phyloP scores from a whole-genome alignment of 2,888 invertebrate species.

The Glaucopsyche alexis region DNA sequence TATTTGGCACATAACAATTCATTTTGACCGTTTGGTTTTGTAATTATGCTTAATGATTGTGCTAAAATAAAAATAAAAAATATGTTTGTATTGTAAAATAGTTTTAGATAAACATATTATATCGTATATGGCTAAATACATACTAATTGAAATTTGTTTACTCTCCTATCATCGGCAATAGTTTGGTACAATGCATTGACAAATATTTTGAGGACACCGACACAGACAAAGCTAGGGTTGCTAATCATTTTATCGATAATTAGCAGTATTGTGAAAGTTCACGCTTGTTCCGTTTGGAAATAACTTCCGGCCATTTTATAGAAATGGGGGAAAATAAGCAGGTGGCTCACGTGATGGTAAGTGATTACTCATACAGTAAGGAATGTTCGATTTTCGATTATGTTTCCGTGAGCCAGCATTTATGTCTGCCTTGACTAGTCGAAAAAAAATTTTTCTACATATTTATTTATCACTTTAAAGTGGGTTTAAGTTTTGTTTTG shows the following conservation, averaged over 20 bases:
- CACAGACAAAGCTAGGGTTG: not conserved
- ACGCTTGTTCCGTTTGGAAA: not conserved
- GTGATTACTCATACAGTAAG: not conserved
- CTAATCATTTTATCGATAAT: not conserved
- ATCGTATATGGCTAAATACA: not conserved
- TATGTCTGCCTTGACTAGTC: too few relatives aligned
- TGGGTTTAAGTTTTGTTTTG: too few relatives aligned
- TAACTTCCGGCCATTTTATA: slow-evolving; percentile 6
- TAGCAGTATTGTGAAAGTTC: slow-evolving; percentile 1
- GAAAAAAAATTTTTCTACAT: too few relatives aligned
- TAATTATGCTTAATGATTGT: not conserved
- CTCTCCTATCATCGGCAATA: too few relatives aligned
- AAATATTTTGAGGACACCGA: too few relatives aligned
- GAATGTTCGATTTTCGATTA: slow-evolving; percentile 6
- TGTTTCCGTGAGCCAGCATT: not conserved
- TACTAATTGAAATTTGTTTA: too few relatives aligned
- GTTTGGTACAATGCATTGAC: too few relatives aligned
- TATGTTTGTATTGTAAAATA: too few relatives aligned
- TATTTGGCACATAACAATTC: slow-evolving; percentile 1
- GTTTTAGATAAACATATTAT: too few relatives aligned
- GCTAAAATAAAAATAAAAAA: too few relatives aligned
- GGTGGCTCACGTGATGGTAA: not conserved
- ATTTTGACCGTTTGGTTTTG: not conserved
- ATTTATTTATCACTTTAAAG: too few relatives aligned
- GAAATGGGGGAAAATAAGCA: slow-evolving; percentile 1